phyloP scores from a whole-genome alignment of 2,888 invertebrate genomes.

The Drosophila ustulata region DNA sequence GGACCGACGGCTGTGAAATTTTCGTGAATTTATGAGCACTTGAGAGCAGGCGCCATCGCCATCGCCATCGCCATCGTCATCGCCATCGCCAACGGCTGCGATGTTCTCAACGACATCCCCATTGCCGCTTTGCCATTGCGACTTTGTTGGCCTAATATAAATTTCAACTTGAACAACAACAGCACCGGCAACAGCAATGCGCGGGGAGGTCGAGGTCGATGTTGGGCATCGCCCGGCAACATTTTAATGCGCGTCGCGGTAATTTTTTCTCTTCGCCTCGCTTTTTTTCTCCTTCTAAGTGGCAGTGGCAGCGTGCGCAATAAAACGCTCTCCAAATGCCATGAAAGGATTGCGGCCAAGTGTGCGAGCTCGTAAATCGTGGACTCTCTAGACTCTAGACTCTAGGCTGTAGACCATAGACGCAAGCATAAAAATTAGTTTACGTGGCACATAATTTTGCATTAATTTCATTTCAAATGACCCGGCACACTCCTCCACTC shows the following conservation, averaged over 20 bases:
- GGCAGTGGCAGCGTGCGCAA: constrained; percentile 66
- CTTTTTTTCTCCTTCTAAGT: constrained; percentile 46
- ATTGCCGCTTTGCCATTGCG: constrained; percentile 23
- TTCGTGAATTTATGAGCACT: constrained; percentile 83
- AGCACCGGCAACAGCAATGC: background rate
- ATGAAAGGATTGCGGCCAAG: constrained; percentile 73
- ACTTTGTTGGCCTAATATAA: constrained; percentile 80
- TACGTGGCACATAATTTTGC: constrained; percentile 77
- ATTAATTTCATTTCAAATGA: constrained; percentile 68
- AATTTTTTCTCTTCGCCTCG: constrained; percentile 28
- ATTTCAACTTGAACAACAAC: constrained; percentile 70
- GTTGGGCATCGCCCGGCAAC: constrained; percentile 58
- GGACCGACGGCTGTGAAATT: constrained; percentile 77
- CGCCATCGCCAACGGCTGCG: constrained; percentile 41
- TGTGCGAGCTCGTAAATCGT: constrained; percentile 70
- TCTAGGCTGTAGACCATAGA: background rate
- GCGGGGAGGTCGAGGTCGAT: constrained; percentile 5
- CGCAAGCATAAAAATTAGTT: constrained; percentile 69
- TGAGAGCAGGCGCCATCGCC: constrained; percentile 76
- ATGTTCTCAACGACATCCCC: constrained; percentile 49
- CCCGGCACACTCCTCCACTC: constrained; percentile 13
- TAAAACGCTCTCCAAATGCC: constrained; percentile 70
- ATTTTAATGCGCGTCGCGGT: constrained; percentile 69
- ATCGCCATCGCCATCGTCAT: constrained; percentile 39
- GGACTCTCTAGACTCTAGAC: constrained; percentile 8